Percentiles rank a stretch among this genome's conserved stretches.
phyloP scores from a whole-genome alignment of 2,888 invertebrate species.

The Noctua pronuba region DNA sequence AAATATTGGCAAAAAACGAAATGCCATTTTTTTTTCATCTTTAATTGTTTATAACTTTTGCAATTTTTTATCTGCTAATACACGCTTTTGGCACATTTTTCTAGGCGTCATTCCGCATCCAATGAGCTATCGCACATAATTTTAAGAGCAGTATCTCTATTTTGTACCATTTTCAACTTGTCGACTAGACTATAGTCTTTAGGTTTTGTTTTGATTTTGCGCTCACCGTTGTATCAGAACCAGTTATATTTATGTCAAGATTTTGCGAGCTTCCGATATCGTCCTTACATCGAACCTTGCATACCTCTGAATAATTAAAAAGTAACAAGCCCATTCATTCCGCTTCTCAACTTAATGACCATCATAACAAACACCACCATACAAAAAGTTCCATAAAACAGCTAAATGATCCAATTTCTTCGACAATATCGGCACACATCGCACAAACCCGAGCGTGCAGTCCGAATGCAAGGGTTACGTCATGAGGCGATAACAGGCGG shows the following conservation, averaged over 20 bases:
- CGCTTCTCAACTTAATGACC: conserved; percentile 32
- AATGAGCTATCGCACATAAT: too few relatives aligned
- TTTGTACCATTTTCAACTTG: too few relatives aligned
- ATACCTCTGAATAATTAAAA: conserved; percentile 5
- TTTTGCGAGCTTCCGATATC: background rate
- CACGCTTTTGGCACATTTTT: too few relatives aligned
- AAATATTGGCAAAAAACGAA: too few relatives aligned
- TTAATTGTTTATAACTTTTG: too few relatives aligned
- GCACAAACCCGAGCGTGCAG: conserved; percentile 68
- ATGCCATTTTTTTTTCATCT: too few relatives aligned
- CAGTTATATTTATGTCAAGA: background rate
- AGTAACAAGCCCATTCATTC: conserved; percentile 21
- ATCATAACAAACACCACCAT: conserved; percentile 33
- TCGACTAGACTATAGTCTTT: too few relatives aligned
- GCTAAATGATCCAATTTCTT: conserved; percentile 60
- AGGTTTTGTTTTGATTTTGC: background rate
- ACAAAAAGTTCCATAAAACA: conserved; percentile 47
- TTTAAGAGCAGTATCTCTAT: too few relatives aligned
- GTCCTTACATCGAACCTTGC: background rate
- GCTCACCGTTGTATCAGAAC: background rate
- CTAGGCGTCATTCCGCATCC: too few relatives aligned
- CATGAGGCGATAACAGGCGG: conserved; percentile 76
- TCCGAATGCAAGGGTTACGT: conserved; percentile 80
- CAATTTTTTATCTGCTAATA: too few relatives aligned
- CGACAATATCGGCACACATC: conserved; percentile 55